Percentiles rank a stretch among this genome's conserved stretches.
Conservation (phyloP, 2,113 vertebrate genomes). For the Myotis brandtii region DNA sequence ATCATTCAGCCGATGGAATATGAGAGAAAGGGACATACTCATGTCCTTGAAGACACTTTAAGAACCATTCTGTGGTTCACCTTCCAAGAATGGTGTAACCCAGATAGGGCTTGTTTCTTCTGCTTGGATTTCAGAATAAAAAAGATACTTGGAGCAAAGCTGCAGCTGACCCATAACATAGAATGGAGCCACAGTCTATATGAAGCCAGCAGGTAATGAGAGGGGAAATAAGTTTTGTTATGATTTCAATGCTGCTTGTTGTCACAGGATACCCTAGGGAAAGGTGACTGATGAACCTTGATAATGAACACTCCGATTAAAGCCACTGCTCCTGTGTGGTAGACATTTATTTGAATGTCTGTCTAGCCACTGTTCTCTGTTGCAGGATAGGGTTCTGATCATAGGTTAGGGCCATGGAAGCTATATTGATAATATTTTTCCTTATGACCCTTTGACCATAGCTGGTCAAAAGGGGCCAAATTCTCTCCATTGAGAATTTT, state of each 20-base stretch:
- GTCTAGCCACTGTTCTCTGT: background rate
- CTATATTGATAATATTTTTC: background rate
- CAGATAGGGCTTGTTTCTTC: background rate
- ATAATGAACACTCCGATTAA: background rate
- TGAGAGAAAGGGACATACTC: background rate
- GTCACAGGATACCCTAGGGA: background rate
- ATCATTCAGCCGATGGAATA: background rate
- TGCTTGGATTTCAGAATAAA: background rate
- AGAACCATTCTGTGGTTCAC: background rate
- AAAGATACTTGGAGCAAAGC: background rate
- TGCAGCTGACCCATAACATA: background rate
- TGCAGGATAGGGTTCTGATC: background rate
- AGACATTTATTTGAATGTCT: background rate
- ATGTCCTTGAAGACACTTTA: background rate
- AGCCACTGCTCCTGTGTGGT: background rate
- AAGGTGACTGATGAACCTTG: background rate
- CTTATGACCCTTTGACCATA: background rate
- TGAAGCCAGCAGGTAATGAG: background rate
- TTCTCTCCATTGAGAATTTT: conserved; percentile 52
- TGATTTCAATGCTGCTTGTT: background rate
- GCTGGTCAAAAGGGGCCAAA: background rate
- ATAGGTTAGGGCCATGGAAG: background rate
- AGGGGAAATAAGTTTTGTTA: background rate
- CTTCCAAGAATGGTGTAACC: background rate
- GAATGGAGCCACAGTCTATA: background rate